These are phyloP conservation scores for Aleiodes testaceus DNA, from an alignment of 2,888 invertebrate species.

Conservation along the genomic window DNA sequence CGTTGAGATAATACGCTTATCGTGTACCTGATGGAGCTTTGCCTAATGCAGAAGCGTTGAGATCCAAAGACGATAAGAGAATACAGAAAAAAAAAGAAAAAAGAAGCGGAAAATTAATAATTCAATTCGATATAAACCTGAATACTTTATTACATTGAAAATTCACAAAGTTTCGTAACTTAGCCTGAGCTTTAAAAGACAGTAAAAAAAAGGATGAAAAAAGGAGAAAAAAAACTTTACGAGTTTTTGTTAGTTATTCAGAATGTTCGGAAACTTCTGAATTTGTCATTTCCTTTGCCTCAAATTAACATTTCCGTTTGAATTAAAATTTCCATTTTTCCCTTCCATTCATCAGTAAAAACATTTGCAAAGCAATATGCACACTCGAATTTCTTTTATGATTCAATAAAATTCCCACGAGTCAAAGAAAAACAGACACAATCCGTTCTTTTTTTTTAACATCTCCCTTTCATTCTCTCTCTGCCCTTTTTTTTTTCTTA, in stretches of 20 bases:
- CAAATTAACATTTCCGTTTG: conserved; percentile 20
- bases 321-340: conserved; percentile 4
- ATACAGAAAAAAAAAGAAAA: not conserved
- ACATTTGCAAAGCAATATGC: conserved; percentile 19
- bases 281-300: conserved; percentile 11
- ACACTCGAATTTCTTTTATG: conserved; percentile 1
- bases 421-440: conserved; percentile 12
- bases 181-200: not conserved
- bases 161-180: conserved; percentile 60
- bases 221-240: not conserved
- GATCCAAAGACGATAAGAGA: no score
- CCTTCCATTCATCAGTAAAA: not conserved
- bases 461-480: not conserved
- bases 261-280: conserved; percentile 11
- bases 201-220: no score
- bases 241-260: conserved; percentile 26
- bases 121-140: conserved; percentile 52
- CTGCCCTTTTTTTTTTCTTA: not conserved
- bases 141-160: conserved; percentile 59
- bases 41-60: no score
- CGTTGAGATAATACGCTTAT: not conserved
- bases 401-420: conserved; percentile 23
- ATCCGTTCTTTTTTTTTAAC: not conserved
- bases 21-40: no score
- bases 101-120: conserved; percentile 57